These are phyloP conservation scores for Campylomormyrus numenius DNA, from an alignment of 2,113 vertebrate genomes.

Conservation along the genomic window DNA sequence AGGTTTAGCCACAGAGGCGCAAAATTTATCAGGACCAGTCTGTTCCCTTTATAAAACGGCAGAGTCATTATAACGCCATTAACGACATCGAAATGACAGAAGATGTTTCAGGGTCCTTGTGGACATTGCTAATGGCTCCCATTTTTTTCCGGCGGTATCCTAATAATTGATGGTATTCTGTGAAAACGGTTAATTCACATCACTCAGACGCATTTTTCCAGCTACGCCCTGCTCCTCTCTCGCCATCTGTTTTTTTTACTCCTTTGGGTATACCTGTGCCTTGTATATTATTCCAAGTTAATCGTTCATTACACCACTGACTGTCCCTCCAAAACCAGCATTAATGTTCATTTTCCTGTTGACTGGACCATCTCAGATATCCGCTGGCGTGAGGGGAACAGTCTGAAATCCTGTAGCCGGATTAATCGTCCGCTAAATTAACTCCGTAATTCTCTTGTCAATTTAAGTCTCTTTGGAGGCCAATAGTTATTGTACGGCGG, in stretches of 20 bases:
- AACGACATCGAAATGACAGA: slow-evolving; percentile 45
- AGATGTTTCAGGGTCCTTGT: slow-evolving; percentile 39
- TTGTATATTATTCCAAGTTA: slow-evolving; percentile 46
- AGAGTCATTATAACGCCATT: slow-evolving; percentile 41
- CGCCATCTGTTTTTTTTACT: slow-evolving; percentile 51
- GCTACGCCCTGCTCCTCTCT: slow-evolving; percentile 30
- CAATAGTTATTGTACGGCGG: background rate
- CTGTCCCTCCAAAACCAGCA: slow-evolving; percentile 53
- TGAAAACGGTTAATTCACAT: slow-evolving; percentile 34
- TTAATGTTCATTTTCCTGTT: slow-evolving; percentile 63
- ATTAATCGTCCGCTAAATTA: slow-evolving; percentile 27
- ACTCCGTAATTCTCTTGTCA: slow-evolving; percentile 28
- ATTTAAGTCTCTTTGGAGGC: slow-evolving; percentile 24
- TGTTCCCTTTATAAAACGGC: slow-evolving; percentile 33
- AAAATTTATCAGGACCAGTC: slow-evolving; percentile 40
- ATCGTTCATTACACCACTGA: slow-evolving; percentile 62
- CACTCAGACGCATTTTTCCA: slow-evolving; percentile 34
- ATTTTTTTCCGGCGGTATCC: slow-evolving; percentile 41
- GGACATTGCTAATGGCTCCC: slow-evolving; percentile 47
- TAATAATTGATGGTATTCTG: slow-evolving; percentile 33
- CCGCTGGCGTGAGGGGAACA: slow-evolving; percentile 18
- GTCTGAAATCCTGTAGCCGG: slow-evolving; percentile 34
- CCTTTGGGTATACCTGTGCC: slow-evolving; percentile 58
- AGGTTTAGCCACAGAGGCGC: slow-evolving; percentile 24
- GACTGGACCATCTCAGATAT: slow-evolving; percentile 53